These are phyloP conservation scores for Trachelus tabidus DNA, from an alignment of 2,888 invertebrate species.

Conservation along the genomic window DNA sequence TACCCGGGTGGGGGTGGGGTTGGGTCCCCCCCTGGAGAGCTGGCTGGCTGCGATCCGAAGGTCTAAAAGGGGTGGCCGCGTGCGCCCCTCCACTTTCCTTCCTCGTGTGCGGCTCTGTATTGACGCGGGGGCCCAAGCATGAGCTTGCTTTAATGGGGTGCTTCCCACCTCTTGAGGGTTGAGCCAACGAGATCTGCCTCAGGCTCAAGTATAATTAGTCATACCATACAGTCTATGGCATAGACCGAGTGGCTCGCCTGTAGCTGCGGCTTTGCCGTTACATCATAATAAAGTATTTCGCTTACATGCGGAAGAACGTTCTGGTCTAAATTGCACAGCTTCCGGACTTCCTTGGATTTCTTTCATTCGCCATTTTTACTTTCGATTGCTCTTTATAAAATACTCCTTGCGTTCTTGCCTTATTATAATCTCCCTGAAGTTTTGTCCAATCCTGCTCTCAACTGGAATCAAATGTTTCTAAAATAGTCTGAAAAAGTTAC, in stretches of 20 bases:
- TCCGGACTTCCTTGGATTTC: neutral
- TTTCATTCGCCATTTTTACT: neutral
- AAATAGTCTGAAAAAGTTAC: neutral
- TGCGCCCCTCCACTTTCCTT: neutral
- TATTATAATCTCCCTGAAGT: neutral
- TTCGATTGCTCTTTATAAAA: neutral
- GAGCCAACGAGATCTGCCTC: conserved; percentile 47
- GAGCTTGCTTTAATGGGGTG: conserved; percentile 52
- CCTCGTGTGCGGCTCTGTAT: conserved; percentile 23
- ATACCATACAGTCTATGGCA: conserved; percentile 44
- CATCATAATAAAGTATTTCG: neutral
- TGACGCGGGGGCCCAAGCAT: conserved; percentile 24
- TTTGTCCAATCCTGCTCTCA: neutral
- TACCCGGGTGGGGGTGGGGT: neutral
- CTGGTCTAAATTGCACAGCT: neutral
- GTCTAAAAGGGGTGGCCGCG: neutral
- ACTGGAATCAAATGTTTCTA: neutral
- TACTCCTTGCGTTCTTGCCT: neutral
- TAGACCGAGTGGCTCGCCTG: conserved; percentile 33
- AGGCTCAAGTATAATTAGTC: conserved; percentile 56
- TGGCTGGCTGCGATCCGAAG: neutral
- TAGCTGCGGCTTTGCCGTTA: neutral
- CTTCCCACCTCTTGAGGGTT: conserved; percentile 46
- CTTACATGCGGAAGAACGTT: neutral
- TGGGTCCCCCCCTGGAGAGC: neutral